phyloP scores from a whole-genome alignment of 1,140 invertebrate genomes.

The Idris sp. region DNA sequence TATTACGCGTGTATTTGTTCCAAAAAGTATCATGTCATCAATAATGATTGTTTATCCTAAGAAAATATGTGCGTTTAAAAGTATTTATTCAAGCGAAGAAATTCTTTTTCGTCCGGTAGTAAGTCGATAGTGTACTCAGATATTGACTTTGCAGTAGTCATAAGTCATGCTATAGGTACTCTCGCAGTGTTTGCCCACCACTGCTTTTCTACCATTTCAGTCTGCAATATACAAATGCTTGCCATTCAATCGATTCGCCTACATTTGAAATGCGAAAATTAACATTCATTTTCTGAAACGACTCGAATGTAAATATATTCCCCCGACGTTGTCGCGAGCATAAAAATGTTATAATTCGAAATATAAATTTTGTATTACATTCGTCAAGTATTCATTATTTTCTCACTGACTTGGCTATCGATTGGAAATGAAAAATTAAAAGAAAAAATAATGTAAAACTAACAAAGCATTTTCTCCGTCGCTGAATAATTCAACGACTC shows the following conservation, averaged over 20 bases:
- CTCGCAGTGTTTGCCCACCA: constrained; percentile 32
- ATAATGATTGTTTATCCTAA: constrained; percentile 46
- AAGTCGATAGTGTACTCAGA: constrained; percentile 53
- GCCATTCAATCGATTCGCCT: constrained; percentile 53
- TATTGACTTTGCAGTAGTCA: constrained; percentile 59
- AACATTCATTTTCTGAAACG: constrained; percentile 49
- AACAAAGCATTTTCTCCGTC: constrained; percentile 33
- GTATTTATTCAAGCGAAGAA: constrained; percentile 47
- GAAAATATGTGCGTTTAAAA: constrained; percentile 42
- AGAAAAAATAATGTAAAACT: constrained; percentile 40
- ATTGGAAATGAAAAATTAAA: too few relatives aligned
- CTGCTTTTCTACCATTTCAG: constrained; percentile 54
- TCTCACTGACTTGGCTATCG: constrained; percentile 19
- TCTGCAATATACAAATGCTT: constrained; percentile 50
- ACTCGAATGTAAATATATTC: constrained; percentile 16
- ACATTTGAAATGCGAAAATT: constrained; percentile 52
- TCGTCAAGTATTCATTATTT: constrained; percentile 32
- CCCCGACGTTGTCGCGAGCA: constrained; percentile 25
- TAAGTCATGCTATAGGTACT: constrained; percentile 55
- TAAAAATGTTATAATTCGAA: constrained; percentile 32
- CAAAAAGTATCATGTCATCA: constrained; percentile 37
- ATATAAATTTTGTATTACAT: constrained; percentile 36
- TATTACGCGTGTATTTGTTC: constrained; percentile 24
- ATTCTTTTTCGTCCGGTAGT: constrained; percentile 47
- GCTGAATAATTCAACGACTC: constrained; percentile 44